Evolutionary conservation across 2,113 vertebrate genomes (phyloP).

Genomic region (Pseudorasbora parva): DNA sequence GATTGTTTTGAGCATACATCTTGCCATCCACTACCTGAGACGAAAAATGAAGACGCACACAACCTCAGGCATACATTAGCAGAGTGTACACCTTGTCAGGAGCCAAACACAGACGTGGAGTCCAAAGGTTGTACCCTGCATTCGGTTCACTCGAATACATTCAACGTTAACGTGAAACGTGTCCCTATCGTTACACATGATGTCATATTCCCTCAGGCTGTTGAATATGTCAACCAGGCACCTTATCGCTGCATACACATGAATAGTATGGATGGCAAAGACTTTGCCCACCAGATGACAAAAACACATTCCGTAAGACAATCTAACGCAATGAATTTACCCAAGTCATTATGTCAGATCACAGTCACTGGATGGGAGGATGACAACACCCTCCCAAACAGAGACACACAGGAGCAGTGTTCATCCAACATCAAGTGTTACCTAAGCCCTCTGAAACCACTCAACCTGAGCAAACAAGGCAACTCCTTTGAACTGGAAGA

Average conservation of each 20-base stretch:
- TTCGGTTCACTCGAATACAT: background rate
- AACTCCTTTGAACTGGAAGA: slow-evolving; percentile 80
- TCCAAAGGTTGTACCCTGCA: slow-evolving; percentile 4
- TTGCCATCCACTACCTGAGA: background rate
- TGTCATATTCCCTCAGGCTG: slow-evolving; percentile 66
- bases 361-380: slow-evolving; percentile 71
- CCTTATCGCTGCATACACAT: slow-evolving; percentile 56
- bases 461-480: slow-evolving; percentile 50
- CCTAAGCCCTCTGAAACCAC: slow-evolving; percentile 55
- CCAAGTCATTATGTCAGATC: slow-evolving; percentile 62
- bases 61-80: background rate
- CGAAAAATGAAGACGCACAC: background rate
- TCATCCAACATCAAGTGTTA: slow-evolving; percentile 25
- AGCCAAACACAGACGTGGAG: slow-evolving; percentile 9
- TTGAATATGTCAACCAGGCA: slow-evolving; percentile 57
- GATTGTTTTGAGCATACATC: background rate
- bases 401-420: background rate
- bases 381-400: background rate
- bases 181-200: slow-evolving; percentile 63
- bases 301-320: slow-evolving; percentile 25
- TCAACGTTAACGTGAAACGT: slow-evolving; percentile 30
- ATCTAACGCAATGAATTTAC: background rate
- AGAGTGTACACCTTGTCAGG: background rate
- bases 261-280: background rate
- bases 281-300: background rate